Evolutionary conservation across 2,797 vertebrate species (phyloP).

Genomic region (Xenentodon cancila): DNA sequence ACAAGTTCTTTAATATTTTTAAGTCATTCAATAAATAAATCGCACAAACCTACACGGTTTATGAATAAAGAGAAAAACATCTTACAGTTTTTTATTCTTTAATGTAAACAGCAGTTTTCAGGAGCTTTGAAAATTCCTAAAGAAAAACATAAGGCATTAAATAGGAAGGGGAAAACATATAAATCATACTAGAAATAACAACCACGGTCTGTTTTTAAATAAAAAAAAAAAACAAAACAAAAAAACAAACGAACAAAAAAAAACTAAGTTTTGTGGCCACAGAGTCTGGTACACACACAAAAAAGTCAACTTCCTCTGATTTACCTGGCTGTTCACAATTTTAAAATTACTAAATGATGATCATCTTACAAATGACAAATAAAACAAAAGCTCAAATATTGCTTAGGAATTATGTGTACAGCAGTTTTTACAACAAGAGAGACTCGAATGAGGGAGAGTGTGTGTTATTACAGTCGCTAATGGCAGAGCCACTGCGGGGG

Average conservation of each 20-base stretch:
- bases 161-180: constrained; percentile 76
- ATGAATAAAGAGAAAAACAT: constrained; percentile 34
- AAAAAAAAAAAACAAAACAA: constrained; percentile 84
- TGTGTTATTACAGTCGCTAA: constrained; percentile 45
- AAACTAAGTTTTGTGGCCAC: constrained; percentile 75
- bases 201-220: constrained; percentile 78
- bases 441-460: constrained; percentile 56
- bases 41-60: not conserved
- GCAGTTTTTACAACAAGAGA: constrained; percentile 73
- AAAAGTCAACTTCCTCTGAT: constrained; percentile 81
- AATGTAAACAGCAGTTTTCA: constrained; percentile 89
- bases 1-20: too few relatives aligned
- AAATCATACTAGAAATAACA: constrained; percentile 78
- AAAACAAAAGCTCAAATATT: constrained; percentile 80
- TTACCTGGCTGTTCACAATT: constrained; percentile 81
- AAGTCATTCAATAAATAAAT: too few relatives aligned
- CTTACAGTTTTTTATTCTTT: constrained; percentile 72
- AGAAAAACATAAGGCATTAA: constrained; percentile 77
- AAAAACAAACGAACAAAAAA: too few relatives aligned
- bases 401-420: constrained; percentile 85
- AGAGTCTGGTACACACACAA: constrained; percentile 79
- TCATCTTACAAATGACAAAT: constrained; percentile 68
- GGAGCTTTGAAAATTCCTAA: constrained; percentile 77
- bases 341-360: constrained; percentile 70
- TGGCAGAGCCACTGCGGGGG: constrained; percentile 50